Percentiles rank a stretch among this genome's conserved stretches.
Evolutionary conservation across 2,797 vertebrate species (phyloP).

Genomic region (Darevskia mixta): DNA sequence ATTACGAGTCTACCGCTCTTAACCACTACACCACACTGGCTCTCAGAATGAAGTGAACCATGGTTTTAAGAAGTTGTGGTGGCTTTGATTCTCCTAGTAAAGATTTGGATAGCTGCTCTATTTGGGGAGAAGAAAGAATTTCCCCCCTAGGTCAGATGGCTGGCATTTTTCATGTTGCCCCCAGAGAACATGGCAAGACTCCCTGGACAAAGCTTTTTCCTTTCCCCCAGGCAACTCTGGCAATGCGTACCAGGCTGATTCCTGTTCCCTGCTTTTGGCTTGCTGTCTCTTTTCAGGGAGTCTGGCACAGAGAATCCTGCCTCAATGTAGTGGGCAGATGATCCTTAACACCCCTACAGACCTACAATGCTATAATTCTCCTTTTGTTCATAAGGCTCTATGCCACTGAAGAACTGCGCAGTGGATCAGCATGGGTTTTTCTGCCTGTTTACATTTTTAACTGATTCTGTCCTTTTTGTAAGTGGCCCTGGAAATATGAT

Average conservation of each 20-base stretch:
- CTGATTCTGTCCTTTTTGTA: neutral
- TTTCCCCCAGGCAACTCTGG: neutral
- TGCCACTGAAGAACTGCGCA: neutral
- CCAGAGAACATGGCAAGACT: neutral
- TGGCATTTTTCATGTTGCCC: constrained; percentile 1
- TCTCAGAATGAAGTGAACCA: neutral
- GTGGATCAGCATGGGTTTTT: no score
- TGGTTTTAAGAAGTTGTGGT: neutral
- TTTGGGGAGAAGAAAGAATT: neutral
- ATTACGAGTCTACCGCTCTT: no score
- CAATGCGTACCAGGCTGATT: neutral
- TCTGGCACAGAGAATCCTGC: neutral
- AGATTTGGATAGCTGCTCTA: neutral
- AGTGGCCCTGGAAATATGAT: neutral
- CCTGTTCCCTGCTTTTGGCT: neutral
- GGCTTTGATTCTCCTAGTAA: neutral
- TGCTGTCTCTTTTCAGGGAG: neutral
- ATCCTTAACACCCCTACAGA: neutral
- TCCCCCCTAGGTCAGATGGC: neutral
- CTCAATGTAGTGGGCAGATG: neutral
- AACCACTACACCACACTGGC: no score
- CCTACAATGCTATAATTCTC: neutral
- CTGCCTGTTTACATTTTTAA: neutral
- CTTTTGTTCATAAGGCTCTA: neutral
- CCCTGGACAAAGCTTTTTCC: neutral